Evolutionary conservation across 2,797 vertebrate species (phyloP).

Genomic region (Eremophila alpestris): DNA sequence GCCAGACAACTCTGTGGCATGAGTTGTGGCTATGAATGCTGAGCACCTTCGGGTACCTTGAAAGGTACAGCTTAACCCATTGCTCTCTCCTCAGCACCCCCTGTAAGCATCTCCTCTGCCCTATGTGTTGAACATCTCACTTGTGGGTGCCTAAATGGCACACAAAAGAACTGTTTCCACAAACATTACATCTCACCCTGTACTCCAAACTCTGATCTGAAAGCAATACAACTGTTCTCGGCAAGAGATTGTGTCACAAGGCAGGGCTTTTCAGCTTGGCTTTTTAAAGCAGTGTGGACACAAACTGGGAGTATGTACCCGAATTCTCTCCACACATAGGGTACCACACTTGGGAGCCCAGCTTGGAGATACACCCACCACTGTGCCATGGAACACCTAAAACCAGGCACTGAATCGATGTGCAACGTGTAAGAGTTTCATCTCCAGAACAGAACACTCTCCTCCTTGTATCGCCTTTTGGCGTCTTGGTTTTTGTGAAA

Average conservation of each 20-base stretch:
- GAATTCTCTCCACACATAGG: not conserved
- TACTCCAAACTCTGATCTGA: not conserved
- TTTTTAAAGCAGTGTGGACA: not conserved
- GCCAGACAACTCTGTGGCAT: not conserved
- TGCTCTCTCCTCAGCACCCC: not conserved
- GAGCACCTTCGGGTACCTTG: fast-evolving
- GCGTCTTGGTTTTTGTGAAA: not conserved
- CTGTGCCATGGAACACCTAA: not conserved
- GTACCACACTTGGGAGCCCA: not conserved
- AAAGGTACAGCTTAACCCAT: not conserved
- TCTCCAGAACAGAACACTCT: not conserved
- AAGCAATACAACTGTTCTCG: not conserved
- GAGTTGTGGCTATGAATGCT: not conserved
- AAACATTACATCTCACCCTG: not conserved
- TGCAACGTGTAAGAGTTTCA: fast-evolving
- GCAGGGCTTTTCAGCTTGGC: not conserved
- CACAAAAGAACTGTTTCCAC: not conserved
- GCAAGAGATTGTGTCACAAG: not conserved
- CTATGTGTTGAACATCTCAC: not conserved
- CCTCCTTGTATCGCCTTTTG: not conserved
- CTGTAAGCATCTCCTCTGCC: not conserved
- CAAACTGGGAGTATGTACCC: not conserved
- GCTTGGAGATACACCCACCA: not conserved
- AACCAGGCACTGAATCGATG: not conserved
- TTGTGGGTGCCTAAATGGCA: not conserved